Base-by-base conservation (phyloP, 92 coral and sea anemone species). In the Chrysogorgia sp. region DNA sequence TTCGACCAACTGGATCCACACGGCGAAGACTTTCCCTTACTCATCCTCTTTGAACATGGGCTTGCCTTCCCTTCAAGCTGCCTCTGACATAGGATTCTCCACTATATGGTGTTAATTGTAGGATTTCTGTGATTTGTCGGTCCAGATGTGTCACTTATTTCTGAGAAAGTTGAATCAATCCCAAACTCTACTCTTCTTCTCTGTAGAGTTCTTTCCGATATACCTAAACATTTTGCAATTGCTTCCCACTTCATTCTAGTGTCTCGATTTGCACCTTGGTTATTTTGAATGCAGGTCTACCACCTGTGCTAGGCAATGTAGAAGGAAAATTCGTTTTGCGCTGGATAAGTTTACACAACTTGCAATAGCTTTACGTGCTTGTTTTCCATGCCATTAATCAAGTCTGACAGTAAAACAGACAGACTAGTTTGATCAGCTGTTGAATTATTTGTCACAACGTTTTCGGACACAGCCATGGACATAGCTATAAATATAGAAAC, bases 1-100 rank as follows among this genome's bases (percentile, higher is more conserved):
- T n/a, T n/a, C n/a, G n/a, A n/a, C n/a, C n/a, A n/a, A n/a, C 52
- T 45, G 52, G 52, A 19, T 45, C 52, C 52, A 45, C 52, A 45
- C 52, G 52, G 52, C 19, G 52, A 45, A 45, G 52, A 45, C 52
- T 45, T 45, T 45, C 52, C 19, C 52, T 45, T 45, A 45, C 52
- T 9, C 52, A 19, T 45, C 10, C 52, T 45, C 52, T 45, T 45
- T 45, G 52, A 45, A 45, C 52, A 45, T 45, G 52, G 52, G 19
- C 19, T 45, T 19, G 10, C 52, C 52, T 10, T 45, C 52, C 52
- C 52, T 45, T 45, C 19, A 45, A 45, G 19, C n/a, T n/a, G n/a
- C n/a, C n/a, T n/a, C n/a, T n/a, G n/a, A n/a, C n/a, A n/a, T n/a
- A n/a, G n/a, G n/a, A n/a, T n/a, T n/a, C n/a, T n/a, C n/a, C n/a